Evolutionary conservation across 1,140 invertebrate species (phyloP), one percentile per base, ranked within the genome.

Genomic region (roundworm (Caenorhabditis elegans)): DNA sequence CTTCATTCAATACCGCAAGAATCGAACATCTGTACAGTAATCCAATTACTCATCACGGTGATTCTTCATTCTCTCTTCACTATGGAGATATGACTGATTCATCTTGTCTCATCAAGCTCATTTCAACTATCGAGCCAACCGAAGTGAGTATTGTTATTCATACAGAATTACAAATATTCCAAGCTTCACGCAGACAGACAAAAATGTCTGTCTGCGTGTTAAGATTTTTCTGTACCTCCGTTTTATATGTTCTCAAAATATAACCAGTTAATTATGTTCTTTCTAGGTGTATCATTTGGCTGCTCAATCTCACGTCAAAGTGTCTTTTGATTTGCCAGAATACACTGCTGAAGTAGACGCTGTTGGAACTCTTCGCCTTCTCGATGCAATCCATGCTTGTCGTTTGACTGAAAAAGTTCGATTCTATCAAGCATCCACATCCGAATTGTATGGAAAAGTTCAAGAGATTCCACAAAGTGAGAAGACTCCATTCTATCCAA

Each of bases 21-120:
- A 98, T 99, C 84, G 93, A 97, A 87, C 97, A 99, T 92, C 91
- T 99, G 51, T 98, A 98, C 91, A 94, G 93, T 3, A 94, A 98
- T 82, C 88, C 88, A 39, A 51, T 89, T 15, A 87, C 87, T 49
- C 88, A 89, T 53, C 26, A 79, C 43, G 82, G 82, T 22, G 83
- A 47, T 88, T 90, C 51, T 87, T 92, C 91, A 86, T 76, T 98
- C 94, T 94, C 95, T 86, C 92, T 99, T 1, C 98, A 99, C 90
- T 99, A 99, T 92, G 98, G 98, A 36, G 98, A 99, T 88, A 94
- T 99, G 93, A 99, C 96, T 0, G 98, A 99, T 90, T 96, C 95
- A 43, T 96, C 95, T 84, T 97, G 96, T 90, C 92, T 99, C 84
- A 95, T 98, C 31, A 98, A 98, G 92, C 94, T 99, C 60, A 97